Conservation (phyloP, 2,888 invertebrate species). For the Subacronicta megacephala region DNA sequence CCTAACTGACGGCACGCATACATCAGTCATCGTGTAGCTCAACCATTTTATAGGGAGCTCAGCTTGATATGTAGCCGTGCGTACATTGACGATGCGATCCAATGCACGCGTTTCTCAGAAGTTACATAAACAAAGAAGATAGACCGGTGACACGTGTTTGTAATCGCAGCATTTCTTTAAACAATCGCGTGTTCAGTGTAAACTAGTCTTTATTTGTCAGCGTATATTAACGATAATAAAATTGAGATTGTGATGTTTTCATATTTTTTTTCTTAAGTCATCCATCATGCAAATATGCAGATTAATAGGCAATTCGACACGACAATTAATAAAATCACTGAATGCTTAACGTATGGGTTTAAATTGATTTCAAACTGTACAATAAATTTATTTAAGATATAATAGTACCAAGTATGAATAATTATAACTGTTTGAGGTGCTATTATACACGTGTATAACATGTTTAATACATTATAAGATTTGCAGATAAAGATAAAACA, state of each 20-base stretch:
- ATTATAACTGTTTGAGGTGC: no score
- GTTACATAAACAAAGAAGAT: slow-evolving; percentile 37
- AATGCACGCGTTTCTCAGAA: slow-evolving; percentile 43
- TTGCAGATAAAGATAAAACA: no score
- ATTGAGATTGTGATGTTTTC: slow-evolving; percentile 41
- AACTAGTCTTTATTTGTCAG: slow-evolving; percentile 40
- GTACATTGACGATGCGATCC: slow-evolving; percentile 14
- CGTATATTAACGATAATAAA: slow-evolving; percentile 33
- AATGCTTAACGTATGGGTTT: slow-evolving; percentile 15
- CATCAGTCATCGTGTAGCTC: no score
- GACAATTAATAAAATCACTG: slow-evolving; percentile 39
- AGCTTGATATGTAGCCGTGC: no score
- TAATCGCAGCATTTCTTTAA: slow-evolving; percentile 31
- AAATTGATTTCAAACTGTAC: neutral
- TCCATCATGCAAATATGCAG: slow-evolving; percentile 29
- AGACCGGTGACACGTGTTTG: slow-evolving; percentile 35
- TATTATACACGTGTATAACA: no score
- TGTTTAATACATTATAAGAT: no score
- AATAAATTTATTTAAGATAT: no score
- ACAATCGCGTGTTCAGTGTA: slow-evolving; percentile 30
- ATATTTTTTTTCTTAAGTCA: slow-evolving; percentile 29
- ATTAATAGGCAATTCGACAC: slow-evolving; percentile 35
- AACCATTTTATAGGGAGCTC: no score
- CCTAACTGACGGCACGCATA: no score
- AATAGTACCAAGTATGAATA: no score